These are phyloP conservation scores for Adelognathus sp. DNA, from an alignment of 2,888 invertebrate genomes.

Conservation along the genomic window DNA sequence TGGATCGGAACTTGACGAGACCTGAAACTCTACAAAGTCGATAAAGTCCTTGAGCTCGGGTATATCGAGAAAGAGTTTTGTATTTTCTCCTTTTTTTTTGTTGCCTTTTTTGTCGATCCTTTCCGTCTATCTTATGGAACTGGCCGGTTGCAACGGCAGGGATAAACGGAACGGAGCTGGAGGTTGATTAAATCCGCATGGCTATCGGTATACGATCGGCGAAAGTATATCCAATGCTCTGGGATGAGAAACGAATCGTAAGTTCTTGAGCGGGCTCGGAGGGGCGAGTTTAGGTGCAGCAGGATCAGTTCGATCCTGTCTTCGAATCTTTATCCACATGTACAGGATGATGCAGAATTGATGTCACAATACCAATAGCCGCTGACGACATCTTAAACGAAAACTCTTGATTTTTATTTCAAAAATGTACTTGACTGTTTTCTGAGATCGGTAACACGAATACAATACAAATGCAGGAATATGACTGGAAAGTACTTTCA, in stretches of 20 bases:
- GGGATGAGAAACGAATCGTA: conserved; percentile 31
- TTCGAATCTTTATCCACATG: not conserved
- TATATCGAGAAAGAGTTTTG: conserved; percentile 20
- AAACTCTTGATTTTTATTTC: too few relatives aligned
- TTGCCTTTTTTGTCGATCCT: not conserved
- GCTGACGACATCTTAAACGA: too few relatives aligned
- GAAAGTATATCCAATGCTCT: conserved; percentile 1
- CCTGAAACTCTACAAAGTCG: conserved; percentile 14
- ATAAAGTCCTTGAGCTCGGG: not conserved
- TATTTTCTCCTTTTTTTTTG: conserved; percentile 6
- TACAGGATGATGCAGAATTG: not conserved
- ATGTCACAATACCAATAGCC: too few relatives aligned
- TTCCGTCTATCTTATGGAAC: conserved; percentile 13
- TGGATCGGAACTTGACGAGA: conserved; percentile 11
- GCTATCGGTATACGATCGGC: conserved; percentile 39
- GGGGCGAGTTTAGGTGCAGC: conserved; percentile 11
- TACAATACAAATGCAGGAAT: too few relatives aligned
- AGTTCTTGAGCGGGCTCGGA: conserved; percentile 32
- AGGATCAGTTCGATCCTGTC: not conserved
- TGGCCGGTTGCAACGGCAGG: conserved; percentile 15
- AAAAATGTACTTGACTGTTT: too few relatives aligned
- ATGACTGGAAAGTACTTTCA: too few relatives aligned
- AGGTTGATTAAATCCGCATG: conserved; percentile 37
- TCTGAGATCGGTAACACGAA: too few relatives aligned
- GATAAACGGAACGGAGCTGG: conserved; percentile 12